A percentile compares a stretch with the other conserved stretches of the same genome.
phyloP scores from a whole-genome alignment of 2,113 vertebrate species.

The Phylloscopus trochiloides region DNA sequence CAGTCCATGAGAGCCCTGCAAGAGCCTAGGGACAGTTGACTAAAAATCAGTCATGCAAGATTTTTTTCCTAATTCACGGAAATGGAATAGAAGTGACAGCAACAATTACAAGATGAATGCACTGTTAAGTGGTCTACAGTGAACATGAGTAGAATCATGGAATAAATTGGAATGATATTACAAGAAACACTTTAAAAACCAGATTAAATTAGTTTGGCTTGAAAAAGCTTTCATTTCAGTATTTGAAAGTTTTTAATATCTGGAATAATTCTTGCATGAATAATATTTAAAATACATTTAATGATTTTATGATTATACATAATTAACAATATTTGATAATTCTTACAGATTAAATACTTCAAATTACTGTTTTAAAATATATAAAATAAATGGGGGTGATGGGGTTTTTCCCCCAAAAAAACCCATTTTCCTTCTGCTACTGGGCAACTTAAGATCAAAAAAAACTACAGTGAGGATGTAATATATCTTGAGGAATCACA shows the following conservation, averaged over 20 bases:
- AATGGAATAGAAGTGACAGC: neutral
- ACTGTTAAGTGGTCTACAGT: neutral
- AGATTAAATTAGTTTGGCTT: neutral
- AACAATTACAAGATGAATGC: neutral
- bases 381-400: neutral
- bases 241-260: neutral
- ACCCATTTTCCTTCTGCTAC: neutral
- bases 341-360: neutral
- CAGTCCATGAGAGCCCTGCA: no score
- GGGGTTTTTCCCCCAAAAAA: rapidly evolving
- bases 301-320: rapidly evolving
- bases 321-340: neutral
- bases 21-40: neutral
- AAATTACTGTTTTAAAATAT: neutral
- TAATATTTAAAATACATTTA: neutral
- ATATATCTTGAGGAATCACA: neutral
- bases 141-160: neutral
- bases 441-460: neutral
- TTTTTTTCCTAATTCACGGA: neutral
- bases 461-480: neutral
- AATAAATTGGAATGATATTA: neutral
- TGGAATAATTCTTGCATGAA: neutral
- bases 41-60: neutral
- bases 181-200: neutral
- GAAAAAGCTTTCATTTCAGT: neutral